Evolutionary conservation across 2,888 invertebrate genomes (phyloP).

Genomic region (Volucella inflata): DNA sequence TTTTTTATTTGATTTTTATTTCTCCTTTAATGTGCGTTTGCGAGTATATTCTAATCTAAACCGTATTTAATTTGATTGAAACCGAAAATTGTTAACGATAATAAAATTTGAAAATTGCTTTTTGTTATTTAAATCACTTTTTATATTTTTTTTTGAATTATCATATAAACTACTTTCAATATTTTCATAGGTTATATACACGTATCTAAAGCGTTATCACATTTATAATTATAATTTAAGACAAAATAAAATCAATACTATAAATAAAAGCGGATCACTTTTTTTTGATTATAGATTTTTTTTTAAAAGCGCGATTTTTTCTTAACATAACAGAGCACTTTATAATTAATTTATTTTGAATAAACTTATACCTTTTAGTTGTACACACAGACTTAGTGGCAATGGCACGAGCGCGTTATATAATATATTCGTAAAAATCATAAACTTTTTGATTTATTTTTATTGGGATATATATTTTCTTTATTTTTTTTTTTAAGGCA

Average conservation of each 20-base stretch:
- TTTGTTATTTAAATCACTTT: slow-evolving; percentile 56
- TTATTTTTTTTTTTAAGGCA: slow-evolving; percentile 36
- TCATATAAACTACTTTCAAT: slow-evolving; percentile 11
- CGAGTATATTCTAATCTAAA: neutral
- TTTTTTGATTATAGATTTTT: slow-evolving; percentile 13
- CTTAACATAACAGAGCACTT: slow-evolving; percentile 36
- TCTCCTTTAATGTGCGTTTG: slow-evolving; percentile 62
- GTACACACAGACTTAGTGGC: slow-evolving; percentile 52
- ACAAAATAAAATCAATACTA: slow-evolving; percentile 9
- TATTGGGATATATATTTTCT: neutral
- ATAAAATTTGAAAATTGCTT: slow-evolving; percentile 28
- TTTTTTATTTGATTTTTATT: slow-evolving; percentile 36
- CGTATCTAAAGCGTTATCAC: slow-evolving; percentile 64
- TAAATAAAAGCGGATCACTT: slow-evolving; percentile 55
- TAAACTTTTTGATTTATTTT: slow-evolving; percentile 6
- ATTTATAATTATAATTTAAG: slow-evolving; percentile 43
- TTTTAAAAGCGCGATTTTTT: slow-evolving; percentile 33
- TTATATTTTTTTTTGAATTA: slow-evolving; percentile 27
- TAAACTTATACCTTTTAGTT: slow-evolving; percentile 15
- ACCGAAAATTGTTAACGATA: slow-evolving; percentile 14
- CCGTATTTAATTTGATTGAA: too few species aligned
- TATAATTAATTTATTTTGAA: neutral
- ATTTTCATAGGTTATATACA: too few species aligned
- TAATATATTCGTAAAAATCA: slow-evolving; percentile 22
- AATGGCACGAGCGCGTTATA: slow-evolving; percentile 66